Evolutionary conservation across 2,113 vertebrate species (phyloP), one percentile per base, ranked within the genome.

Genomic region (Myrmecobius fasciatus): DNA sequence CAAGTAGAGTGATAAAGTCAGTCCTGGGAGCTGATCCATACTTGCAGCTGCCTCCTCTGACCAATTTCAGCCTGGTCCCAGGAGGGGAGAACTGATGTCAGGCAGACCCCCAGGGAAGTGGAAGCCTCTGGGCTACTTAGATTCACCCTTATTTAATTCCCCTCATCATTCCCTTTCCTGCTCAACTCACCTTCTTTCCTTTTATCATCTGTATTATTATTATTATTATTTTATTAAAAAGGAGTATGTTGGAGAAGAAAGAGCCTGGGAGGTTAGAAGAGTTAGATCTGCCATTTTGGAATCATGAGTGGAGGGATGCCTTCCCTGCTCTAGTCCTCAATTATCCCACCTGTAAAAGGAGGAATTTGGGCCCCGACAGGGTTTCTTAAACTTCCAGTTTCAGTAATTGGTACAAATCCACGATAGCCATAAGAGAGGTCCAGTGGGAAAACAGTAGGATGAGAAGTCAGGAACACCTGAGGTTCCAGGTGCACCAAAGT

Each of bases 1-100:
- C 7, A 22, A 8, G 36, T 83, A n/a, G 17, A 83, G 67, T 91
- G 97, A 94, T 3, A 54, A 97, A 51, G 97, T 97, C 75, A 89
- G 9, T 0, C 52, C 25, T 0, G 0, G 91, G n/a, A 97, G 83
- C 96, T 93, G 96, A 8, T 92, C 53, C 0, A 67, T 92, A 91
- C 96, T 98, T 98, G 97, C 2, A 0, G 48, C 9, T 25, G 49
- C 25, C 47, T 49, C 3, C 25, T 47, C 9, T 52, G 25, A 25
- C 51, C 31, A 8, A 26, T 83, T 83, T 83, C 60, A 83, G 67
- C 6, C n/a, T 2, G 20, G n/a, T n/a, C 20, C 20, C 20, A 43
- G n/a, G 67, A 43, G 67, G n/a, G 20, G 43, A 83, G 9, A 49
- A 26, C 48, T 12, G 11, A 47, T 90, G 9, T 25, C 3, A 88